Percentiles rank a stretch among this genome's conserved stretches.
Evolutionary conservation across 2,797 vertebrate genomes (phyloP).

Genomic region (Platalea minor): DNA sequence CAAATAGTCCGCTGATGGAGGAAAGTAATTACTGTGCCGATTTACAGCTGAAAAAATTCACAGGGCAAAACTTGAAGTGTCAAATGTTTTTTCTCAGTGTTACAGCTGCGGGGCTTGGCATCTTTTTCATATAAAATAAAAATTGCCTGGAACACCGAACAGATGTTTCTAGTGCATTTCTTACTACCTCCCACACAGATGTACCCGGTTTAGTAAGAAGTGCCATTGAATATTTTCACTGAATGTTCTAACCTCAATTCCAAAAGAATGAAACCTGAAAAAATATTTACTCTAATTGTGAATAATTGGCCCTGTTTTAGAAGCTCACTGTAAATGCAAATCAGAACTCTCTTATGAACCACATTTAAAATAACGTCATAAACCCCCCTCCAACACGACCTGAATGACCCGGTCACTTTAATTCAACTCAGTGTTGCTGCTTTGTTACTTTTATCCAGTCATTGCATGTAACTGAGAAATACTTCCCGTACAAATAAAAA

Average conservation of each 20-base stretch:
- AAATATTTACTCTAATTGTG: conserved; percentile 49
- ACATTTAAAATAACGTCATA: background rate
- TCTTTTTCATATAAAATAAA: background rate
- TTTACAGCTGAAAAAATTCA: background rate
- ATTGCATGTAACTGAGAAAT: background rate
- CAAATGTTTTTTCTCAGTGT: background rate
- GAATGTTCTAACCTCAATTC: conserved; percentile 33
- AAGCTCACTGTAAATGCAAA: background rate
- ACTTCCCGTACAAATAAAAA: conserved; percentile 40
- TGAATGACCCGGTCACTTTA: background rate
- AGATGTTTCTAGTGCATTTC: background rate
- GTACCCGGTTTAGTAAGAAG: background rate
- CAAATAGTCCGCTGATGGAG: background rate
- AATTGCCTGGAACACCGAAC: background rate
- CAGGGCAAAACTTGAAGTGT: background rate
- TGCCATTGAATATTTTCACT: conserved; percentile 3
- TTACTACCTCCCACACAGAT: background rate
- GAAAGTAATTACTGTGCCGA: background rate
- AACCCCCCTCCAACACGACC: background rate
- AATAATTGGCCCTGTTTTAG: background rate
- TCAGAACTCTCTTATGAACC: background rate
- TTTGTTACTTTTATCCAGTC: background rate
- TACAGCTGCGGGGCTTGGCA: background rate
- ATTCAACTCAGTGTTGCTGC: background rate
- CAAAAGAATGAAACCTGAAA: conserved; percentile 53